A percentile compares a stretch with the other conserved stretches of the same genome.
phyloP scores from a whole-genome alignment of 2,113 vertebrate species.

The Hypanus sabinus region DNA sequence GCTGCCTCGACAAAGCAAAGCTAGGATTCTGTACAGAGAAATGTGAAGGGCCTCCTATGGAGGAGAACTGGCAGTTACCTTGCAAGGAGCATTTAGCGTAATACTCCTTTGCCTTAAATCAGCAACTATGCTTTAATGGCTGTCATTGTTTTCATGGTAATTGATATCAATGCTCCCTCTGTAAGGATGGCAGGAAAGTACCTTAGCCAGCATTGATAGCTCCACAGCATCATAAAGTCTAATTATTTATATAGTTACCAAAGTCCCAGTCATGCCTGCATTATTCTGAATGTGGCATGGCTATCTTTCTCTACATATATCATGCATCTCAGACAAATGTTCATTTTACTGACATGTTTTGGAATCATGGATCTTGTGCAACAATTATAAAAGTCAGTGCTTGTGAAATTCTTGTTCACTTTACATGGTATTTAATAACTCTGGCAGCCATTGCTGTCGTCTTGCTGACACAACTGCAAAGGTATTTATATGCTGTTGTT shows the following conservation, averaged over 20 bases:
- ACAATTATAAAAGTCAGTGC: not conserved
- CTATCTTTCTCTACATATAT: not conserved
- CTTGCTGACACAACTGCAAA: not conserved
- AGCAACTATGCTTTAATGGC: not conserved
- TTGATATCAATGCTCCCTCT: not conserved
- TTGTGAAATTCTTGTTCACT: not conserved
- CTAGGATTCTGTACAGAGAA: not conserved
- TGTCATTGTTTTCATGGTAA: not conserved
- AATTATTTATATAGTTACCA: not conserved
- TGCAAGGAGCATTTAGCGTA: not conserved
- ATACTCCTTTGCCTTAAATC: not conserved
- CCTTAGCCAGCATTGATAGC: not conserved
- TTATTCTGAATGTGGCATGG: not conserved
- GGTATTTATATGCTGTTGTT: not conserved
- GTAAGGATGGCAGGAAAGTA: not conserved
- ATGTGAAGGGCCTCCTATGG: not conserved
- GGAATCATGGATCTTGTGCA: not conserved
- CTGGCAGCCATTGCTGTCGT: not conserved
- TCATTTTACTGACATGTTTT: not conserved
- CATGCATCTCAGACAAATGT: not conserved
- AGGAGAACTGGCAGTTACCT: not conserved
- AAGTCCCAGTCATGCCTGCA: not conserved
- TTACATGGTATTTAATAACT: not conserved
- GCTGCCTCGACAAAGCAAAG: not conserved
- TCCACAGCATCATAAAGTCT: not conserved